phyloP scores from a whole-genome alignment of 1,140 invertebrate species.

The Xylocopa sonorina region DNA sequence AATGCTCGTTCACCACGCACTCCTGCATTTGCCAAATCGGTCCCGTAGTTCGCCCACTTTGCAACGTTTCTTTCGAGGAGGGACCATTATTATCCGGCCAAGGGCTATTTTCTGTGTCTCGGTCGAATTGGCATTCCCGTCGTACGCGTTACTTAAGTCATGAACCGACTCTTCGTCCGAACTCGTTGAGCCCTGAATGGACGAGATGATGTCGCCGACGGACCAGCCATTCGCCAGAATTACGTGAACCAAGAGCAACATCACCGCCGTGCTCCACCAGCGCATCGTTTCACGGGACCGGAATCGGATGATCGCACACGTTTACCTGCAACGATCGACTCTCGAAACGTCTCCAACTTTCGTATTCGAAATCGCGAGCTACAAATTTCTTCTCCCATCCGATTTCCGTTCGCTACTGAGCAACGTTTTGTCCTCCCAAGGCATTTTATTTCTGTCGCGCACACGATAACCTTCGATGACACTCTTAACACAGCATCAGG shows the following conservation, averaged over 20 bases:
- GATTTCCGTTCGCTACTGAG: background rate
- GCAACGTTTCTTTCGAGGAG: slow-evolving; percentile 61
- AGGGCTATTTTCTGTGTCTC: background rate
- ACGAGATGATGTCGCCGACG: slow-evolving; percentile 16
- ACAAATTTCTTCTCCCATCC: too few relatives aligned
- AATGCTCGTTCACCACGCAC: slow-evolving; percentile 65
- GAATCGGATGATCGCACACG: too few relatives aligned
- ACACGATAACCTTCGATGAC: slow-evolving; percentile 18
- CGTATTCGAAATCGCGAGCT: too few relatives aligned
- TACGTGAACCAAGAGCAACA: slow-evolving; percentile 34
- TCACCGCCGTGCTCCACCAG: slow-evolving; percentile 34
- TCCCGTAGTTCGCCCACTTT: slow-evolving; percentile 63
- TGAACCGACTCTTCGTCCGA: background rate
- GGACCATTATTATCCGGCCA: slow-evolving; percentile 67
- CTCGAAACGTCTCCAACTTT: background rate
- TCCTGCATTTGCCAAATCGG: slow-evolving; percentile 70
- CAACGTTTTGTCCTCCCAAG: background rate
- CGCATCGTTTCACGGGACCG: slow-evolving; percentile 35
- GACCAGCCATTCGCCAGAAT: slow-evolving; percentile 49
- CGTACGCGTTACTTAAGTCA: background rate
- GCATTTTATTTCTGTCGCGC: background rate
- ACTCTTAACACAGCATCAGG: too few relatives aligned
- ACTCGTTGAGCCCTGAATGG: background rate
- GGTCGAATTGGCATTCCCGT: background rate
- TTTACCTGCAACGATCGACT: too few relatives aligned